phyloP scores from a whole-genome alignment of 2,113 vertebrate genomes.

The Lipophrys pholis region DNA sequence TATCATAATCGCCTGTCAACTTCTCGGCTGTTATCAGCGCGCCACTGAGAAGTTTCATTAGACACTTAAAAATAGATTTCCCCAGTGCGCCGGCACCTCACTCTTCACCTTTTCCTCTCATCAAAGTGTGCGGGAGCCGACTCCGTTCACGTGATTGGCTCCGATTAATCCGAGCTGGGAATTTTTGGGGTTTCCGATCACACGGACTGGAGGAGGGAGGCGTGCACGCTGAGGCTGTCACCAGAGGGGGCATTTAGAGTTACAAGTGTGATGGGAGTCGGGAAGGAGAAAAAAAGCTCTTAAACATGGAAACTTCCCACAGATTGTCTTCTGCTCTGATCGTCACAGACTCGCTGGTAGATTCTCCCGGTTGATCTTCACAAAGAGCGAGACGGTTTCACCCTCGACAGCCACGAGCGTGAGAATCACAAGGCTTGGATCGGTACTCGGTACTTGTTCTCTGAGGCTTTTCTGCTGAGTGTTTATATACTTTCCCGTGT shows the following conservation, averaged over 20 bases:
- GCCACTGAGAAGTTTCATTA: constrained; percentile 65
- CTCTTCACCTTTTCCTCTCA: constrained; percentile 70
- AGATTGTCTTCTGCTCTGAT: neutral
- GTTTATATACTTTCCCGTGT: constrained; percentile 14
- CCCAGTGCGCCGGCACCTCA: constrained; percentile 60
- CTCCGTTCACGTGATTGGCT: constrained; percentile 47
- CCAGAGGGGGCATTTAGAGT: constrained; percentile 37
- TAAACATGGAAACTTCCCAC: constrained; percentile 29
- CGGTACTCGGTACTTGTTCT: too few species aligned
- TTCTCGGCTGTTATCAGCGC: constrained; percentile 26
- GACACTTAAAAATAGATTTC: constrained; percentile 75
- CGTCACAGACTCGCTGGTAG: too few species aligned
- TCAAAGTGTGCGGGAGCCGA: constrained; percentile 41
- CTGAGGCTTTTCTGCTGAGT: constrained; percentile 18
- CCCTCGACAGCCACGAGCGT: constrained; percentile 4
- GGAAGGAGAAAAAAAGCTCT: neutral
- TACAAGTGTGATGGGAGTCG: neutral
- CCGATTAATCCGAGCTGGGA: constrained; percentile 59
- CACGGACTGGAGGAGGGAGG: constrained; percentile 20
- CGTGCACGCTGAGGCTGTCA: constrained; percentile 22
- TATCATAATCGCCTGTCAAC: constrained; percentile 72
- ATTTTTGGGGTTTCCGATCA: constrained; percentile 52
- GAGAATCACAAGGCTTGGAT: constrained; percentile 42
- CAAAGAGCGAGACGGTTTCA: neutral
- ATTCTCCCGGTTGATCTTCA: constrained; percentile 3